A percentile compares a stretch with the other conserved stretches of the same genome.
Evolutionary conservation across 2,888 invertebrate genomes (phyloP).

Genomic region (Syrphus vitripennis): DNA sequence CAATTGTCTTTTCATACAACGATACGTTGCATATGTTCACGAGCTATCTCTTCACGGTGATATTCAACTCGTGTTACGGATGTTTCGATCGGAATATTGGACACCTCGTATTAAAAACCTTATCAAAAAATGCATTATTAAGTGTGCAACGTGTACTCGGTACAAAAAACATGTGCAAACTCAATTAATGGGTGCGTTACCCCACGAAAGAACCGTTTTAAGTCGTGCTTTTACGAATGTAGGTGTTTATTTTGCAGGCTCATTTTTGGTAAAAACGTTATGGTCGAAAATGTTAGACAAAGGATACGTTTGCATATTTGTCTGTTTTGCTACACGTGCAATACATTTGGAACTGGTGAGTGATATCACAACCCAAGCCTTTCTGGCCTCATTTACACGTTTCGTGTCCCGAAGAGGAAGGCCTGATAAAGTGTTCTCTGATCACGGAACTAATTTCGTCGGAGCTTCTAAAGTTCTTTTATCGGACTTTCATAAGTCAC

Average conservation of each 20-base stretch:
- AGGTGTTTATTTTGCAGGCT: neutral
- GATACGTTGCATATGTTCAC: neutral
- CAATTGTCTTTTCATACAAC: neutral
- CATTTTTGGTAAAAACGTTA: neutral
- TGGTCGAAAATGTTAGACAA: neutral
- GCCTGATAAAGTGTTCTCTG: neutral
- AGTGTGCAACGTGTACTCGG: neutral
- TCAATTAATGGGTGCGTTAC: slow-evolving; percentile 3
- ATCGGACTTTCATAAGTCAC: neutral
- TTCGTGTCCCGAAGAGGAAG: neutral
- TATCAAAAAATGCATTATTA: neutral
- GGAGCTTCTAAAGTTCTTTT: neutral
- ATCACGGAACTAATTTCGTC: neutral
- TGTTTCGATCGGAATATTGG: neutral
- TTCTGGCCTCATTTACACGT: neutral
- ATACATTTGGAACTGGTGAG: neutral
- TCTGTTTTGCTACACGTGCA: neutral
- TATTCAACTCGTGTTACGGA: neutral
- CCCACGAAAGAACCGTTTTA: neutral
- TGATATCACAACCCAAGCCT: neutral
- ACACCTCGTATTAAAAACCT: neutral
- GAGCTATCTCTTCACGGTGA: neutral
- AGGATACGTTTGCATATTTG: neutral
- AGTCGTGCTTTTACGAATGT: neutral
- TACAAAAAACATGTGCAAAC: neutral